Evolutionary conservation across 2,888 invertebrate species (phyloP).

Genomic region (Drosophila mulleri): DNA sequence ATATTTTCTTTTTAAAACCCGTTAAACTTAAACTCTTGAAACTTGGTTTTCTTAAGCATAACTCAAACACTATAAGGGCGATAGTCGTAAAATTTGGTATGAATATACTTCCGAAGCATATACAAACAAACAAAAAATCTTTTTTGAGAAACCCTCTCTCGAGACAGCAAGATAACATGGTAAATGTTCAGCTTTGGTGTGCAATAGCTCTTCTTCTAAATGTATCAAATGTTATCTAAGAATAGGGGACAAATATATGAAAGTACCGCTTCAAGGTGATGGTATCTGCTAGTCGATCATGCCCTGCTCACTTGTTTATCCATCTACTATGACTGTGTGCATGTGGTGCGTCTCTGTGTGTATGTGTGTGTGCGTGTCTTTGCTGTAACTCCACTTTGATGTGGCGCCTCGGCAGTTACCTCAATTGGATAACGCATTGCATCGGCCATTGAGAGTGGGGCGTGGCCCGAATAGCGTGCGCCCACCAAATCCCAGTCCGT

Average conservation of each 20-base stretch:
- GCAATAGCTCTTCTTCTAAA: too few species aligned
- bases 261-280: too few species aligned
- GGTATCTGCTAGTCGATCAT: not conserved
- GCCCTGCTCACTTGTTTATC: not conserved
- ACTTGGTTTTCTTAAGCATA: not conserved
- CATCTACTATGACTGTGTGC: not conserved
- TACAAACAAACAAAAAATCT: not conserved
- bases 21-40: not conserved
- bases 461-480: conserved; percentile 89
- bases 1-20: too few species aligned
- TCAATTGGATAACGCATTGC: conserved; percentile 90
- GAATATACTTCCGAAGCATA: not conserved
- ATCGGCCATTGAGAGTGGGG: conserved; percentile 89
- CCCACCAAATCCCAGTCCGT: conserved; percentile 92
- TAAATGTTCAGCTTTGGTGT: too few species aligned
- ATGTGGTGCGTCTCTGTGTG: not conserved
- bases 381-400: conserved; percentile 43
- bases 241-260: too few species aligned
- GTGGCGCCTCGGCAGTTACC: conserved; percentile 70
- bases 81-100: not conserved
- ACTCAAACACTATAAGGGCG: not conserved
- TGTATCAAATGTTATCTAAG: not conserved
- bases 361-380: conserved; percentile 11
- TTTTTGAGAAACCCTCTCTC: not conserved
- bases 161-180: too few species aligned